Base-by-base conservation (phyloP, 1,140 invertebrate species). In the Microplitis mediator region DNA sequence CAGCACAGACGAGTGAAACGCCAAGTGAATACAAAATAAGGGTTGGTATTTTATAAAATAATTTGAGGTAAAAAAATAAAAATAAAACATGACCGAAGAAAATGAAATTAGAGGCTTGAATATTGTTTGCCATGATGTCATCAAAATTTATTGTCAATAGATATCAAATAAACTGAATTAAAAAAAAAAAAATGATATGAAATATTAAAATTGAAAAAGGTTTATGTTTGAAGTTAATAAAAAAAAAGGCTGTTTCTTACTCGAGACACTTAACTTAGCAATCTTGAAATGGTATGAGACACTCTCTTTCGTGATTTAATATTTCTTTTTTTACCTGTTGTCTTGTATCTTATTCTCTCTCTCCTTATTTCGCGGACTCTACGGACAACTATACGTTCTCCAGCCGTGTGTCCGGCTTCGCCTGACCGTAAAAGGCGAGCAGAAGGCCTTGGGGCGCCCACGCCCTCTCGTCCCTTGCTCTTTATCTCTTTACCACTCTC, bases 371-470 rank as follows among this genome's bases (percentile, higher is more conserved):
- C 70, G 67, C 74, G 69, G 69, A 62, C 66, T 76, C 68, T 36
- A 13, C 51, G 51, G 34, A 72, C 39, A 45, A 45, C 39, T 45
- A 45, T 45, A 58, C 73, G 51, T 67, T 76, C 70, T 72, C 52
- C 58, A 45, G 61, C 60, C 16, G 78, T 74, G 78, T 78, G 78
- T 82, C 79, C 78, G 79, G 79, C 78, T 77, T 72, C 62, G 76
- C 74, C 78, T 77, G 75, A 73, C 79, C 81, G 78, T 83, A 83
- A 83, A 82, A 79, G 82, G 81, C 77, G 76, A 81, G 78, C 78
- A 79, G 79, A 82, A 82, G 79, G 80, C 82, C 81, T 84, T 82
- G 81, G 82, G 65, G 83, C 81, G 79, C 83, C 81, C 78, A 84
- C 81, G 79, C 80, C 80, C 77, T 77, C 77, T 77, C 79, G 73